phyloP scores from a whole-genome alignment of 2,888 invertebrate species.

The Trisateles emortualis region DNA sequence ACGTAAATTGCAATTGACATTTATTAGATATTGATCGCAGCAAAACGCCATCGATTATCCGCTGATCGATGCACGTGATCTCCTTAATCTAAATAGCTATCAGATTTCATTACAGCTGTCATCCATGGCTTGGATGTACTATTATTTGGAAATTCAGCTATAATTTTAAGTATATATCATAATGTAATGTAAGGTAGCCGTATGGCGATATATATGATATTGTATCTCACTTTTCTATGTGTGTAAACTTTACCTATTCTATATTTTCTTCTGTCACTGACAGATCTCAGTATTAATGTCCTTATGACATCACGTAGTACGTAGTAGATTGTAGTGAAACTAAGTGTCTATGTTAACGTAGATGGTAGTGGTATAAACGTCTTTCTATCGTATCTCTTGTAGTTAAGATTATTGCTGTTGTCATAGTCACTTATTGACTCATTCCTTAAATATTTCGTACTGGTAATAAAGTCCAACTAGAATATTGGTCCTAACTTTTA shows the following conservation, averaged over 20 bases:
- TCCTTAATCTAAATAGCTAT: too few relatives aligned
- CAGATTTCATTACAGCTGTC: too few relatives aligned
- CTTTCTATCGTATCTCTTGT: neutral
- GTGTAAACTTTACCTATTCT: neutral
- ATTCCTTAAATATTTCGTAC: neutral
- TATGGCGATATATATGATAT: too few relatives aligned
- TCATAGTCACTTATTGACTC: neutral
- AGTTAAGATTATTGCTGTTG: neutral
- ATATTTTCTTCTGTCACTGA: neutral
- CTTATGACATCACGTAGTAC: neutral
- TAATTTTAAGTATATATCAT: too few relatives aligned
- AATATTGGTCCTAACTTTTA: too few relatives aligned
- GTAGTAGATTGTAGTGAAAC: neutral
- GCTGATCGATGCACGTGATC: too few relatives aligned
- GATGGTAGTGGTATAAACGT: conserved; percentile 7
- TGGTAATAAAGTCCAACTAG: neutral
- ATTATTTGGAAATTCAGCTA: too few relatives aligned
- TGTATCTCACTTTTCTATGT: neutral
- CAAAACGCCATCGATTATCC: too few relatives aligned
- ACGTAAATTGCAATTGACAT: too few relatives aligned
- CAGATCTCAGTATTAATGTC: neutral
- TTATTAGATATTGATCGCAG: too few relatives aligned
- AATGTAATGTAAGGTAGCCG: too few relatives aligned
- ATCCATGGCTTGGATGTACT: too few relatives aligned
- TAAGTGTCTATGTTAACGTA: conserved; percentile 2